Conservation (phyloP, 2,797 vertebrate species). For the Chaunax sp. region DNA sequence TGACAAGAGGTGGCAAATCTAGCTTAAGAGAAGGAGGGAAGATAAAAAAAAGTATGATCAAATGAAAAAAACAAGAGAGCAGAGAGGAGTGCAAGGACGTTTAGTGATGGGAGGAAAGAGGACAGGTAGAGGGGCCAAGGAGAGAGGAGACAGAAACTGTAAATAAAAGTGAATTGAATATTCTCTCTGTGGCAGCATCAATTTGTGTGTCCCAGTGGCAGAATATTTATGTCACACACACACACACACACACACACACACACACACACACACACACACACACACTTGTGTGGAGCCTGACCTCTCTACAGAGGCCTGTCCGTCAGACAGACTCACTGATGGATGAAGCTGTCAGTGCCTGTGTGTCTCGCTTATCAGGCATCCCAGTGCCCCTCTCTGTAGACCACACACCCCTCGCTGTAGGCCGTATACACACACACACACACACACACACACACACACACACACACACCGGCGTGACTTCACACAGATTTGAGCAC, state of each 20-base stretch:
- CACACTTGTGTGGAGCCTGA: constrained; percentile 41
- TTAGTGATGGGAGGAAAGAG: not conserved
- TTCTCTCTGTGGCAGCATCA: constrained; percentile 33
- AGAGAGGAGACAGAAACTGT: not conserved
- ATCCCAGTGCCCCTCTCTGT: constrained; percentile 59
- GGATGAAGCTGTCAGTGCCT: constrained; percentile 80
- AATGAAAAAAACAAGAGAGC: not conserved
- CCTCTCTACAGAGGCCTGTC: constrained; percentile 73
- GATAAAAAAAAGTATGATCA: not conserved
- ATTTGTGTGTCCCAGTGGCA: constrained; percentile 26
- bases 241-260: constrained; percentile 47
- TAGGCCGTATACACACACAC: constrained; percentile 43
- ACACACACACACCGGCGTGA: constrained; percentile 2
- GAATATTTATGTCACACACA: constrained; percentile 56
- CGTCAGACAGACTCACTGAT: constrained; percentile 72
- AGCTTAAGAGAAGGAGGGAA: not conserved
- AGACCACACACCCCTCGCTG: constrained; percentile 62
- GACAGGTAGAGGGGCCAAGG: not conserved
- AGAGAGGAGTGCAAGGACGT: not conserved
- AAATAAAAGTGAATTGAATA: constrained; percentile 30
- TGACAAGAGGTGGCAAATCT: not conserved
- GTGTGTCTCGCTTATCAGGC: constrained; percentile 74
- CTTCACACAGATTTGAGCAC: constrained; percentile 22
- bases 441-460: constrained; percentile 19
- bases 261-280: constrained; percentile 24